Conservation (phyloP, 2,888 invertebrate genomes). For the Lasioglossum zephyrum region DNA sequence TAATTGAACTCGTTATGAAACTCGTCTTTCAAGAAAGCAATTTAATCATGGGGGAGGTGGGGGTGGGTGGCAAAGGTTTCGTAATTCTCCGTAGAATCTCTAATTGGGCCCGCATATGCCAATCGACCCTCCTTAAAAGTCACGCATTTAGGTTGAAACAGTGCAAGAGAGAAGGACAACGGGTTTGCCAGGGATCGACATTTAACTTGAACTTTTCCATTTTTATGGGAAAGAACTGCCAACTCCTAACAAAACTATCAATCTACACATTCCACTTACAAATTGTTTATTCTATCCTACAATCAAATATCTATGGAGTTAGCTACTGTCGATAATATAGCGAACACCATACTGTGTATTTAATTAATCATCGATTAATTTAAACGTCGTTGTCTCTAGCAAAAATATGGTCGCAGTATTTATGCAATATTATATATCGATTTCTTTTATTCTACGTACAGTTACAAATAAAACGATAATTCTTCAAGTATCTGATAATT, state of each 20-base stretch:
- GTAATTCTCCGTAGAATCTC: constrained; percentile 64
- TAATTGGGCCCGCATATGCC: constrained; percentile 65
- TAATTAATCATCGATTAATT: neutral
- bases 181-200: constrained; percentile 31
- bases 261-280: neutral
- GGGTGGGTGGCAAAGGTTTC: constrained; percentile 40
- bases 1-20: constrained; percentile 67
- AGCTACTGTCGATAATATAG: constrained; percentile 36
- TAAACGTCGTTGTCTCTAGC: neutral
- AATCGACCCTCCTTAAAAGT: constrained; percentile 59
- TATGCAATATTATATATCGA: neutral
- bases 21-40: constrained; percentile 64
- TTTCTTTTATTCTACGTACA: neutral
- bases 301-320: neutral
- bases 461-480: neutral
- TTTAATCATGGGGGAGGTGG: constrained; percentile 23
- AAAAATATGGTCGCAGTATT: neutral
- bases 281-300: neutral
- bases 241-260: neutral
- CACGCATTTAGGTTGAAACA: constrained; percentile 40
- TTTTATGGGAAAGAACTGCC: constrained; percentile 1
- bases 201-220: constrained; percentile 42
- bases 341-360: neutral
- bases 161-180: constrained; percentile 34
- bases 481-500: neutral